Conservation (phyloP, 2,888 invertebrate species). For the Mycogona germanica region DNA sequence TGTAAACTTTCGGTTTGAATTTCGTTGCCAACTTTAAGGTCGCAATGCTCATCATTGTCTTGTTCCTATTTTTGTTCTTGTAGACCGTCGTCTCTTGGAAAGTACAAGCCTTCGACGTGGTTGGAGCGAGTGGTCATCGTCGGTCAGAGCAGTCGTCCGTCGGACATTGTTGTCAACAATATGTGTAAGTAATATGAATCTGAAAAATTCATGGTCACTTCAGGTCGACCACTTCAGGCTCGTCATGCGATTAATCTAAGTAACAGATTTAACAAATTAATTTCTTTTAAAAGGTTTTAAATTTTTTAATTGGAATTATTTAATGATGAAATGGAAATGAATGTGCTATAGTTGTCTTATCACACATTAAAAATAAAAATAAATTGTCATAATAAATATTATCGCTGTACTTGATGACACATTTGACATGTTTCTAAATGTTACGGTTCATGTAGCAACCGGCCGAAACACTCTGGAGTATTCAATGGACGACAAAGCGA, state of each 20-base stretch:
- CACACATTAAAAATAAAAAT: too few species aligned
- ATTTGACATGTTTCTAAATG: slow-evolving; percentile 19
- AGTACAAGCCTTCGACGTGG: slow-evolving; percentile 68
- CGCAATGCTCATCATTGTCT: background rate
- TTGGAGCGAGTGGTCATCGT: slow-evolving; percentile 75
- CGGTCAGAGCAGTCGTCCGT: slow-evolving; percentile 57
- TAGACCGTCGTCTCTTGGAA: slow-evolving; percentile 50
- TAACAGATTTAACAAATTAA: too few species aligned
- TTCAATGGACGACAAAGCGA: slow-evolving; percentile 48
- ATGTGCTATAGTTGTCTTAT: too few species aligned
- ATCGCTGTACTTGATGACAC: too few species aligned
- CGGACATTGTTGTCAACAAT: slow-evolving; percentile 46
- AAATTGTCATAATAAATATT: background rate
- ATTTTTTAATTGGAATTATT: too few species aligned
- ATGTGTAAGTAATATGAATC: slow-evolving; percentile 37
- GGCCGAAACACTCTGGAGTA: slow-evolving; percentile 50
- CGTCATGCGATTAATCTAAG: too few species aligned
- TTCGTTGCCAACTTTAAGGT: slow-evolving; percentile 4
- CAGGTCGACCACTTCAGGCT: too few species aligned
- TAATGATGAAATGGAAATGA: too few species aligned
- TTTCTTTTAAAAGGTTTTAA: too few species aligned
- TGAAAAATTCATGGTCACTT: too few species aligned
- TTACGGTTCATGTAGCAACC: slow-evolving; percentile 39
- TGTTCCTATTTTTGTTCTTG: slow-evolving; percentile 33
- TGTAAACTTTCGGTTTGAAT: background rate